Conservation (phyloP, 2,113 vertebrate species). For the Phalacrocorax pelagicus region DNA sequence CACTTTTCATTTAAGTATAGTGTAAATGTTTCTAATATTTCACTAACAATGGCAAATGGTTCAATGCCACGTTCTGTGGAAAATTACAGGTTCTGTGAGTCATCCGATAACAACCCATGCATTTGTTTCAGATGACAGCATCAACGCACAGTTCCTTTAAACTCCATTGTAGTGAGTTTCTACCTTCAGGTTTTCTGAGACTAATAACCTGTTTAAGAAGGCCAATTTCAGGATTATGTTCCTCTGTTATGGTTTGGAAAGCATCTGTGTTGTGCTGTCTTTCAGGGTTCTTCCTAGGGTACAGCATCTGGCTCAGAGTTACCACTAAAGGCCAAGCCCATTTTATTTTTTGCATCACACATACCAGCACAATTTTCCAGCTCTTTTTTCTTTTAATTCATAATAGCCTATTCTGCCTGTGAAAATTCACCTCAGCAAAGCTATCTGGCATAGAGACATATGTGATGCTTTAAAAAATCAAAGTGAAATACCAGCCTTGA, state of each 20-base stretch:
- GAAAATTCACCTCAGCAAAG: not conserved
- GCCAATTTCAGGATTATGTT: not conserved
- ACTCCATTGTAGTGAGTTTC: not conserved
- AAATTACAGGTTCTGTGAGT: not conserved
- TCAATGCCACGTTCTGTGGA: not conserved
- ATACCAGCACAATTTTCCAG: not conserved
- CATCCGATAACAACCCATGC: not conserved
- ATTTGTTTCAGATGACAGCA: not conserved
- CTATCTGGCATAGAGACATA: not conserved
- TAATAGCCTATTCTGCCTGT: not conserved
- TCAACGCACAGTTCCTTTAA: not conserved
- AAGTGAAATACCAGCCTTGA: not conserved
- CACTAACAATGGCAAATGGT: not conserved
- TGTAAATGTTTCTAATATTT: not conserved
- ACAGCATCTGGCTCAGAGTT: not conserved
- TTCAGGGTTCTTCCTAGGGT: not conserved
- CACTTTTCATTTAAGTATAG: not conserved
- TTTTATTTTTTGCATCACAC: not conserved
- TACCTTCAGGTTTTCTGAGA: not conserved
- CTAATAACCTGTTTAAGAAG: not conserved
- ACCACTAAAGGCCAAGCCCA: not conserved
- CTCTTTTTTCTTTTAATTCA: not conserved
- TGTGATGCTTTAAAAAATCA: not conserved
- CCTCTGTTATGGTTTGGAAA: not conserved
- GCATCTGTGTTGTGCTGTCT: rapidly evolving